These are phyloP conservation scores for Sebastes glaucus DNA, from an alignment of 2,797 vertebrate species.

Conservation along the genomic window DNA sequence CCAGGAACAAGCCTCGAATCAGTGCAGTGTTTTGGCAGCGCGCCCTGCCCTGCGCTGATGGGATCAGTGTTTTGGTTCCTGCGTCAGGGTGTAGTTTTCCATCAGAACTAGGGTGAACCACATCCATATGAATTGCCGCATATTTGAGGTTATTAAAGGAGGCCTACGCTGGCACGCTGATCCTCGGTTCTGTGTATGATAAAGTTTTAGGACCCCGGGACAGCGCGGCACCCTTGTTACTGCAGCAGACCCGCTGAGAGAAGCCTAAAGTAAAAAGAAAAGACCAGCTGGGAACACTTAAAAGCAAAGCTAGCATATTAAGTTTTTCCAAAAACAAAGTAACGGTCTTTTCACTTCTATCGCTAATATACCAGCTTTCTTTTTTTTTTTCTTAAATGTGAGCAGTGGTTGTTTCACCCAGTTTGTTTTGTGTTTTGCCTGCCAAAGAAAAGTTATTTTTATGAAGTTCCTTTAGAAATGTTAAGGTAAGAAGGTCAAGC, in stretches of 20 bases:
- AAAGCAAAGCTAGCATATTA: constrained; percentile 66
- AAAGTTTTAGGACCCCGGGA: constrained; percentile 66
- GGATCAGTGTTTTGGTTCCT: constrained; percentile 52
- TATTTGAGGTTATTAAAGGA: constrained; percentile 64
- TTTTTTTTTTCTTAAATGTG: constrained; percentile 12
- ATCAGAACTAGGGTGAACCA: constrained; percentile 44
- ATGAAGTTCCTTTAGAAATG: constrained; percentile 3
- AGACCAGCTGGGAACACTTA: constrained; percentile 77
- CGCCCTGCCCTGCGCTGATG: constrained; percentile 12
- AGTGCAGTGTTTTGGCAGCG: constrained; percentile 36
- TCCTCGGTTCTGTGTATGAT: constrained; percentile 51
- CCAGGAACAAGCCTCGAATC: constrained; percentile 24
- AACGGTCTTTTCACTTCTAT: constrained; percentile 66
- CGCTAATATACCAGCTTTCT: constrained; percentile 26
- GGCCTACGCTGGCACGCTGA: constrained; percentile 47
- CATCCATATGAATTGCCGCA: constrained; percentile 52
- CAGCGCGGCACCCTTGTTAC: constrained; percentile 66
- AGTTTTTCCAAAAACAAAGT: constrained; percentile 66
- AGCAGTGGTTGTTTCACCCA: constrained; percentile 31
- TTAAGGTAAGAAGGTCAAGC: constrained; percentile 15
- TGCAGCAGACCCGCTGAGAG: constrained; percentile 66
- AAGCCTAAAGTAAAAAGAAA: constrained; percentile 57
- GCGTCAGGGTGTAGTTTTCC: constrained; percentile 46
- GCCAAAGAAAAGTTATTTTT: constrained; percentile 36
- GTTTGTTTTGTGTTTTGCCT: constrained; percentile 43